These are phyloP conservation scores for Prietella phreatophila DNA, from an alignment of 2,113 vertebrate genomes.

Conservation along the genomic window DNA sequence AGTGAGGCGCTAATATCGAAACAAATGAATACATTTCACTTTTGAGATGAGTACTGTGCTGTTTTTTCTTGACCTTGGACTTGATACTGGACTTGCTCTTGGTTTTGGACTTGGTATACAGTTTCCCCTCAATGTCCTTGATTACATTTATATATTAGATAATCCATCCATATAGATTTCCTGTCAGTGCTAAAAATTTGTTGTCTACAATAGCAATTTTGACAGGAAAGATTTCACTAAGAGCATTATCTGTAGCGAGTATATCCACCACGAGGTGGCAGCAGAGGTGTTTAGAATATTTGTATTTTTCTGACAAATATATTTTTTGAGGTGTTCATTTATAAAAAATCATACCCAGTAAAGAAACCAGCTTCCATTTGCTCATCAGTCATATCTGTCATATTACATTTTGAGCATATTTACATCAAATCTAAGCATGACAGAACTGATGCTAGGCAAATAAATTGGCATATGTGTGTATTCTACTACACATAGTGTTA, in stretches of 20 bases:
- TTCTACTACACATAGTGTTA: neutral
- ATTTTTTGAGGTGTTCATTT: neutral
- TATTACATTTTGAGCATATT: neutral
- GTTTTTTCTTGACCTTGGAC: neutral
- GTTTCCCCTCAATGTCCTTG: neutral
- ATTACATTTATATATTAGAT: neutral
- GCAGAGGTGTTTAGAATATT: neutral
- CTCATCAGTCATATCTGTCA: neutral
- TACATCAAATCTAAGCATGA: neutral
- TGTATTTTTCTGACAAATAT: neutral
- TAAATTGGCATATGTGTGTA: neutral
- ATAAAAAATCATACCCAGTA: neutral
- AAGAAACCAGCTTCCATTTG: neutral
- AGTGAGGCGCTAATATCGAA: neutral
- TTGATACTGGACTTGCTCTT: neutral
- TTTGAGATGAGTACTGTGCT: neutral
- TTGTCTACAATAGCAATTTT: neutral
- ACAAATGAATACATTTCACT: neutral
- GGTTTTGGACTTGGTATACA: neutral
- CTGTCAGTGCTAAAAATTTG: neutral
- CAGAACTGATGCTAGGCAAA: neutral
- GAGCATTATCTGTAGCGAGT: neutral
- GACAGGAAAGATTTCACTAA: neutral
- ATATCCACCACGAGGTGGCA: conserved; percentile 33
- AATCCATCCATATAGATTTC: neutral